Base-by-base conservation (phyloP, 2,797 vertebrate genomes). In the Ara ararauna region DNA sequence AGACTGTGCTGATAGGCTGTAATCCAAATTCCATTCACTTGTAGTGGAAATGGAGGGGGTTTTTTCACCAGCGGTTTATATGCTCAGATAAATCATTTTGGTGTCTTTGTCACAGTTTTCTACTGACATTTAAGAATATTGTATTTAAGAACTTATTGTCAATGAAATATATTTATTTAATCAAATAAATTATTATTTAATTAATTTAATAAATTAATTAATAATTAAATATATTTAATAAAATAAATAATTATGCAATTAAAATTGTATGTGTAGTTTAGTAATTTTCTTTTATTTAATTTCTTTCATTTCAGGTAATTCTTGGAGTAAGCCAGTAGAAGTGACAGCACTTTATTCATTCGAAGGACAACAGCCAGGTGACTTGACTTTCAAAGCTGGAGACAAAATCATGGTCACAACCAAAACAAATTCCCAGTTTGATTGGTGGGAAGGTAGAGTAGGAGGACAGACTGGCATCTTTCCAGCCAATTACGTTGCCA, bases 361-460 rank as follows among this genome's bases (percentile, higher is more conserved):
- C 26, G 97, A 97, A 29, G 99, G 99, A 23, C 98, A 99, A 53
- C 99, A 99, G 94, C 98, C 98, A 0, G 99, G 99, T 6, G 99
- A 99, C 96, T 97, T 99, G 97, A 98, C 97, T 87, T 99, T 99
- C 93, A 92, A 95, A 75, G 98, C 97, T 11, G 99, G 99, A 34
- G 99, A 99, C 95, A 98, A 86, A 87, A 99, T 99, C 97, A 98
- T 97, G 7, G 98, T 99, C 65, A 90, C 98, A 81, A 99, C 98
- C 22, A 98, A 98, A 97, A 99, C 99, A 0, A 98, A 98, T 36
- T 99, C 98, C 3, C 98, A 99, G 96, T 99, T 99, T 58, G 99
- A 99, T 95, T 99, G 99, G 99, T 99, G 99, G 99, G 99, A 99
- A 96, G 99, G 99, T 62, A 97, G 87, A 38, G 89, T 98, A 64